phyloP scores from a whole-genome alignment of 2,797 vertebrate genomes.

The Molossus molossus region DNA sequence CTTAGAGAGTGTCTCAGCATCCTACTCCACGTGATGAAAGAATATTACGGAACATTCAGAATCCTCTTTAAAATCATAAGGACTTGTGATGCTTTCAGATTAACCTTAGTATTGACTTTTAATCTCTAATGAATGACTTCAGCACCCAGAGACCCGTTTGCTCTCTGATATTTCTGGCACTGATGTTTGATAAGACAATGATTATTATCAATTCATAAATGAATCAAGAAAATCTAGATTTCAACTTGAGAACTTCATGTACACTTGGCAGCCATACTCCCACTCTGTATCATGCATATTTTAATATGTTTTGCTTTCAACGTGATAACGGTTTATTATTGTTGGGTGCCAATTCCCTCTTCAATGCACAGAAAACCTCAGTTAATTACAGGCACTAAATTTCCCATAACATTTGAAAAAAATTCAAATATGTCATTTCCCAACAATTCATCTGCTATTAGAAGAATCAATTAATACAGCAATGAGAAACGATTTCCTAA shows the following conservation, averaged over 20 bases:
- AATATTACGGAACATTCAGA: conserved; percentile 26
- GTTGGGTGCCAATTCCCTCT: neutral
- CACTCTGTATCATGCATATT: neutral
- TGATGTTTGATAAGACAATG: conserved; percentile 31
- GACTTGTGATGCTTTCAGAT: neutral
- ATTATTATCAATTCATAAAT: conserved; percentile 44
- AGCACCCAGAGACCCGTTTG: neutral
- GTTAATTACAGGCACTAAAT: conserved; percentile 4
- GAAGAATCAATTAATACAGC: conserved; percentile 32
- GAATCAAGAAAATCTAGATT: conserved; percentile 43
- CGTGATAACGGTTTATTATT: neutral
- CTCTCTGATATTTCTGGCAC: conserved; percentile 26
- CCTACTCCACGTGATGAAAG: neutral
- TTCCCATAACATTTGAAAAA: neutral
- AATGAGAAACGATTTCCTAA: conserved; percentile 48
- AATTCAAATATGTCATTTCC: conserved; percentile 29
- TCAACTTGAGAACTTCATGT: conserved; percentile 34
- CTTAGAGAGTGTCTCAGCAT: neutral
- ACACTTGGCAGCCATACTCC: neutral
- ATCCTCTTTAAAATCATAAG: neutral
- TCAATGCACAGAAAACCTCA: conserved; percentile 33
- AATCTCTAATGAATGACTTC: conserved; percentile 27
- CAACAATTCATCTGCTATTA: conserved; percentile 32
- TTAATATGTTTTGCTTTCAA: conserved; percentile 36
- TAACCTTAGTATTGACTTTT: conserved; percentile 37